Percentiles rank a stretch among this genome's conserved stretches.
These are phyloP conservation scores for Onthophagus sagittarius DNA, from an alignment of 2,888 invertebrate genomes.

Conservation along the genomic window DNA sequence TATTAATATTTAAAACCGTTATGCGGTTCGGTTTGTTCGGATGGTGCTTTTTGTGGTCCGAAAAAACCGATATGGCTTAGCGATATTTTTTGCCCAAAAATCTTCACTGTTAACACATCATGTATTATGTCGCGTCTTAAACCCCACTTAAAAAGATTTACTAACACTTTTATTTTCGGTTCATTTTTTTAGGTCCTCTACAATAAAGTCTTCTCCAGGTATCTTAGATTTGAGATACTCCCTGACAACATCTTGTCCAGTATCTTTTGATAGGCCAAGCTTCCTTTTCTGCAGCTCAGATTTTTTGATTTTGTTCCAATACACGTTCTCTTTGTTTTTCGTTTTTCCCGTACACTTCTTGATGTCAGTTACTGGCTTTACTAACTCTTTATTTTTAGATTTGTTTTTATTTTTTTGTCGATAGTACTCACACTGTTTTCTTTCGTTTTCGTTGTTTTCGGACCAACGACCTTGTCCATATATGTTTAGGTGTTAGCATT, in stretches of 20 bases:
- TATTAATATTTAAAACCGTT: not conserved
- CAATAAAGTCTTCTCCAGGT: not conserved
- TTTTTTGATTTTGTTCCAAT: no score
- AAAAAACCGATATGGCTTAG: not conserved
- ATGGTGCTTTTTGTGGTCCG: not conserved
- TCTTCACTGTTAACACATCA: not conserved
- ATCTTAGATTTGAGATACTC: not conserved
- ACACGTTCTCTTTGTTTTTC: no score
- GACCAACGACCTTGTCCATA: no score
- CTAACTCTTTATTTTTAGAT: no score
- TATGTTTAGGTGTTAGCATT: no score
- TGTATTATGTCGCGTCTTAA: not conserved
- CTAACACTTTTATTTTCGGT: not conserved
- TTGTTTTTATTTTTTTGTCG: no score
- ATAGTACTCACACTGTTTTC: no score
- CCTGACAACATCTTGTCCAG: not conserved
- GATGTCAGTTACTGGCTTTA: no score
- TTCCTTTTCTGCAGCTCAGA: no score
- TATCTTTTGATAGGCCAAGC: no score
- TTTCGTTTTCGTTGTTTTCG: no score
- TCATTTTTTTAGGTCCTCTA: not conserved
- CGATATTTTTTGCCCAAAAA: not conserved
- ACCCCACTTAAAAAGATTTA: not conserved
- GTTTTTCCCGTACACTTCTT: no score
- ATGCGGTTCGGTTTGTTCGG: not conserved